Conservation (phyloP, 1,140 invertebrate genomes). For the Zaprionus taronus region DNA sequence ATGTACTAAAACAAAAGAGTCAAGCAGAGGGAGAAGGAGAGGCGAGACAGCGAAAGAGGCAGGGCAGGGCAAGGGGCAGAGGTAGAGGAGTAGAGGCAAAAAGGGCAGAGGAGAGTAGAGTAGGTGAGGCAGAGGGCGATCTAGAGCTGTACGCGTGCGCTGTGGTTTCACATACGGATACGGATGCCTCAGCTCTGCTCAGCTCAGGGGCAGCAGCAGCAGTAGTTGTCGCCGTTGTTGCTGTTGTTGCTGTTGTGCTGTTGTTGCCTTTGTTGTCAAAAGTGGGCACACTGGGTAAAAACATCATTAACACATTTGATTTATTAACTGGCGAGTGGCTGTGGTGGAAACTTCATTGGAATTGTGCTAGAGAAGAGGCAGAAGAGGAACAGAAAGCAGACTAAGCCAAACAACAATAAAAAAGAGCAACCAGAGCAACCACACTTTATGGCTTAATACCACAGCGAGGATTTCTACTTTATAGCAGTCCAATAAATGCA, state of each 20-base stretch:
- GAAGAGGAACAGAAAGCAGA: constrained; percentile 40
- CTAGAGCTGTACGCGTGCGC: constrained; percentile 26
- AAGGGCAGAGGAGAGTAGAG: not conserved
- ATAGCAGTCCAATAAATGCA: constrained; percentile 72
- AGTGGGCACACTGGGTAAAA: constrained; percentile 81
- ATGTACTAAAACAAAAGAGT: constrained; percentile 59
- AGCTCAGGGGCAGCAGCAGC: constrained; percentile 15
- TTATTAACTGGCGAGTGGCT: constrained; percentile 81
- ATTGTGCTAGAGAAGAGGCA: constrained; percentile 37
- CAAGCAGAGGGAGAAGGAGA: not conserved
- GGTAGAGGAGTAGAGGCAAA: not conserved
- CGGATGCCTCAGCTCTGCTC: constrained; percentile 10
- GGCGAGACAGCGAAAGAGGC: not conserved
- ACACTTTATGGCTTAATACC: constrained; percentile 80
- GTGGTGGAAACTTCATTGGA: constrained; percentile 61
- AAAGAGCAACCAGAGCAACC: constrained; percentile 21
- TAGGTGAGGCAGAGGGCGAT: not conserved
- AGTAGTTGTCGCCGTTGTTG: constrained; percentile 38
- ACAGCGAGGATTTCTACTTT: constrained; percentile 16
- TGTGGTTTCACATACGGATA: constrained; percentile 20
- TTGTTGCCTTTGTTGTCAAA: constrained; percentile 73
- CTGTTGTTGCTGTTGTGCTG: constrained; percentile 16
- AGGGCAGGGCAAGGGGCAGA: not conserved
- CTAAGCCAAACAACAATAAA: constrained; percentile 27
- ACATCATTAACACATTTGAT: constrained; percentile 85